A percentile compares a stretch with the other conserved stretches of the same genome.
phyloP scores from a whole-genome alignment of 2,797 vertebrate genomes.

The Bradypodion pumilum region DNA sequence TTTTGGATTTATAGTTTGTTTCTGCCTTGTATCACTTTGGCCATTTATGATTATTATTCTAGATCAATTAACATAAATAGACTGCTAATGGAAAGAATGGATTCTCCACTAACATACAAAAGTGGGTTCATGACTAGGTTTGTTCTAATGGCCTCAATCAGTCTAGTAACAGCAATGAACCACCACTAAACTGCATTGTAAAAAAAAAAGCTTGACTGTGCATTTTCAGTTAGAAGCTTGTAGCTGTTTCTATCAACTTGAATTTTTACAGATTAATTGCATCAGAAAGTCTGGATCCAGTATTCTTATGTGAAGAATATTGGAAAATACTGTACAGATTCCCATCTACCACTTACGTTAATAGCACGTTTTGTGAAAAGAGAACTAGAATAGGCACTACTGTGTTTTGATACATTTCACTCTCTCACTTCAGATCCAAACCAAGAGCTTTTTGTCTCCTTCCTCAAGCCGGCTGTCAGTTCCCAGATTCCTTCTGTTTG shows the following conservation, averaged over 20 bases:
- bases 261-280: background rate
- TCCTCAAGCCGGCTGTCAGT: background rate
- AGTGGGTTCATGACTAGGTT: background rate
- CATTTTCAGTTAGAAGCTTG: background rate
- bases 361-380: background rate
- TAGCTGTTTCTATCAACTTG: background rate
- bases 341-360: background rate
- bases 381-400: background rate
- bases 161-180: background rate
- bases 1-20: background rate
- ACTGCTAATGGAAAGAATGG: background rate
- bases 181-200: background rate
- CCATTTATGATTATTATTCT: background rate
- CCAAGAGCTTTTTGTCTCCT: background rate
- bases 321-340: background rate
- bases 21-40: background rate
- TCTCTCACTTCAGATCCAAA: background rate
- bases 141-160: background rate
- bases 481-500: background rate
- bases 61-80: background rate
- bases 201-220: background rate
- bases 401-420: background rate
- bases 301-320: background rate
- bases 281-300: conserved; percentile 1
- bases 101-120: background rate